phyloP scores from a whole-genome alignment of 1,140 invertebrate genomes.

The Elymnias hypermnestra region DNA sequence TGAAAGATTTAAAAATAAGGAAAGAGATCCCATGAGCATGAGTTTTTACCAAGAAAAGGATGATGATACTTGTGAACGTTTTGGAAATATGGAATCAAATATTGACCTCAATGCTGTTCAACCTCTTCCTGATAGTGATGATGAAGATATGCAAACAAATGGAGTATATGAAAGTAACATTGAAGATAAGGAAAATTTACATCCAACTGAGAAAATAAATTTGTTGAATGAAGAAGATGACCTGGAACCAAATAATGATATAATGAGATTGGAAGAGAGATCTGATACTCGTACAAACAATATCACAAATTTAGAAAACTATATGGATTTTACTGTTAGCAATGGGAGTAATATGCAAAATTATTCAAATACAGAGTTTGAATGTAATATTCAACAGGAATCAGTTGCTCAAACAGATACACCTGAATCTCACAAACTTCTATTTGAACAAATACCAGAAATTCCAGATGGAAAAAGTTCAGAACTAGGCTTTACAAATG shows the following conservation, averaged over 20 bases:
- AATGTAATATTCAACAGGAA: conserved; percentile 44
- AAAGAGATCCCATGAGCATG: conserved; percentile 82
- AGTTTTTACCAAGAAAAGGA: conserved; percentile 81
- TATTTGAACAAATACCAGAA: conserved; percentile 71
- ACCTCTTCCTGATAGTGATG: conserved; percentile 76
- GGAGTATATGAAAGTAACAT: conserved; percentile 33
- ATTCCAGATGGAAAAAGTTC: conserved; percentile 71
- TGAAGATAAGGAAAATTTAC: conserved; percentile 61
- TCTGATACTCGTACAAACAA: conserved; percentile 30
- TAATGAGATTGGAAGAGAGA: conserved; percentile 49
- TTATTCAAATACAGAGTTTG: conserved; percentile 53
- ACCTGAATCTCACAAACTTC: conserved; percentile 67
- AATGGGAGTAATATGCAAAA: conserved; percentile 46
- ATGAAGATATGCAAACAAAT: conserved; percentile 70
- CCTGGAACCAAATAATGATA: conserved; percentile 60
- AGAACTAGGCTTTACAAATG: conserved; percentile 60
- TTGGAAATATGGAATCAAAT: conserved; percentile 44
- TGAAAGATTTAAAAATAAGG: conserved; percentile 74
- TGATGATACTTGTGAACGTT: conserved; percentile 75
- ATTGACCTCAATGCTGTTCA: conserved; percentile 82
- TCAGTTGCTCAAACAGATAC: conserved; percentile 58
- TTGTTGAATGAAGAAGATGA: conserved; percentile 27
- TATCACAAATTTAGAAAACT: conserved; percentile 43
- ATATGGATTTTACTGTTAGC: conserved; percentile 44
- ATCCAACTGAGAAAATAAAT: conserved; percentile 35